Base-by-base conservation (phyloP, 2,797 vertebrate genomes). In the Anniella stebbinsi region DNA sequence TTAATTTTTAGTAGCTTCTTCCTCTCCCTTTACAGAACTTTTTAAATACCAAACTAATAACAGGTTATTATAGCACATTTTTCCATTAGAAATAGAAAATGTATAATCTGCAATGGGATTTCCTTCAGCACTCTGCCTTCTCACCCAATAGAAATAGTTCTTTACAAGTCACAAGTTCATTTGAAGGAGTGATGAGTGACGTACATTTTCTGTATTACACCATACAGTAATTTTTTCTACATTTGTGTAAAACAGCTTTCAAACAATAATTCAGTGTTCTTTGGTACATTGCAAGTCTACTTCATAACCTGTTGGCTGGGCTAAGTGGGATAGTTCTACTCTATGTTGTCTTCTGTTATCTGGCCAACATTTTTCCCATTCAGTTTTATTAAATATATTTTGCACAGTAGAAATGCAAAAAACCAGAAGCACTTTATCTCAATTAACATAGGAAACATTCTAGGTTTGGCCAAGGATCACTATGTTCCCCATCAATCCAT, bases 381-480 rank as follows among this genome's bases (percentile, higher is more conserved):
- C 92, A 81, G 87, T 95, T 93, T 96, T 72, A 77, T 92, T 69
- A 95, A 93, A 89, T 94, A 28, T 78, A 93, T 95, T 95, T 45
- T 94, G 93, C 91, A 91, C 88, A 93, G 83, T 93, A 93, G 93
- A 82, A 91, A 28, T 96, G 86, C 91, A 93, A 84, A 93, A 94
- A 92, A 92, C 93, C 89, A n/a, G 88, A 91, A 96, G 94, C 91
- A 91, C 87, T 82, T 84, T 88, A 84, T 90, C 70, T 86, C 93
- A 91, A 95, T 94, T 45, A 45, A 45, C 45, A 87, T 87, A 90
- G 89, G 84, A 88, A 88, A 66, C 45, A 36, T 92, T 88, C 33
- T 92, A 94, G 78, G 89, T 89, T 94, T 94, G 92, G 95, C 95
- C 94, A 96, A 96, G 95, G 96, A 95, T 95, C 94, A 95, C 94